Base-by-base conservation (phyloP, 2,888 invertebrate species). In the Sphinx pinastri region DNA sequence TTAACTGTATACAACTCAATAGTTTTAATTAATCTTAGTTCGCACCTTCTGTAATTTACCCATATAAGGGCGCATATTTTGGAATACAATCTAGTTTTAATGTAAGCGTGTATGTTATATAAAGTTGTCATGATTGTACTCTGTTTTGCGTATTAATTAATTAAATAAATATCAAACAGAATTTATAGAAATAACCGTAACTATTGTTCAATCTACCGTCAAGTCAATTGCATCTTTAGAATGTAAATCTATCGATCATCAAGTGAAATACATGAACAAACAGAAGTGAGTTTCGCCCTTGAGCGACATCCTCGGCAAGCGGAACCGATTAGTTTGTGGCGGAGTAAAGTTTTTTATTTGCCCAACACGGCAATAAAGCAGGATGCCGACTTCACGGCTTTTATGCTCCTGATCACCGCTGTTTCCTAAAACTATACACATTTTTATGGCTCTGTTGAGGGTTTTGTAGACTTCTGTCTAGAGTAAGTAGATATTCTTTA, bases 241-340 rank as follows among this genome's bases (percentile, higher is more conserved):
- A 19, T 63, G 12, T 0, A 63, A 45, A 63, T 63, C 47, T 13
- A 49, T 47, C 71, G 72, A 74, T 69, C 67, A 54, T 16, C n/a
- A 3, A 55, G 11, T 16, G 13, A 16, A 55, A 6, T 55, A 55
- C 54, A 16, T 55, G 7, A 16, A 55, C 16, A 11, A 19, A 19
- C 59, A 60, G 89, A 92, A 90, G 88, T 88, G 88, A 91, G 84
- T 86, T 84, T 78, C 79, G 91, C 84, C 92, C 93, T 93, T 93
- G 92, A 87, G 91, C 89, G 90, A 91, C 90, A 93, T 93, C 92
- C 91, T 90, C 85, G 85, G 87, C 88, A 87, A 86, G 88, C 90
- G 92, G 88, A 92, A 92, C 91, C 86, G 91, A 93, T 93, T 86
- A 85, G 80, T 79, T 83, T 84, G 77, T 76, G 73, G 80, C 78